phyloP scores from a whole-genome alignment of 2,888 invertebrate genomes.

The Microdon myrmicae region DNA sequence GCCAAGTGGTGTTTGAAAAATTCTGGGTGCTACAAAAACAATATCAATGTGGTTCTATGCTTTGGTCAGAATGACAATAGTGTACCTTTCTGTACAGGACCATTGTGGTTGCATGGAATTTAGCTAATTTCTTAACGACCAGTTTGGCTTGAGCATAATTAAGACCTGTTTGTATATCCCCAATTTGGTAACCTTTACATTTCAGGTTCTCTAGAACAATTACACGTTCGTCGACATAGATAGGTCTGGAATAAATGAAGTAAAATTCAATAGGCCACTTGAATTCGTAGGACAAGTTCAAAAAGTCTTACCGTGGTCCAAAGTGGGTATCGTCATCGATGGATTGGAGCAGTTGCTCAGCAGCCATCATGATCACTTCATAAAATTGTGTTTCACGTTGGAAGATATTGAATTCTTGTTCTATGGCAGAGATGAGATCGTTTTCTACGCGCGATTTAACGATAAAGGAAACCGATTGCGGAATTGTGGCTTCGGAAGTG shows the following conservation, averaged over 20 bases:
- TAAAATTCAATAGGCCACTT: neutral
- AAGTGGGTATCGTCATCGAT: slow-evolving; percentile 55
- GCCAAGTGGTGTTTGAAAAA: slow-evolving; percentile 56
- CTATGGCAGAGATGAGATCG: slow-evolving; percentile 54
- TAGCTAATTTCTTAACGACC: slow-evolving; percentile 68
- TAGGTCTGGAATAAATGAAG: slow-evolving; percentile 43
- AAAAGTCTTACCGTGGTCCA: slow-evolving; percentile 56
- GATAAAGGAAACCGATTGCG: slow-evolving; percentile 51
- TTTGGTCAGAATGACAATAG: neutral
- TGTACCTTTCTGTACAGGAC: slow-evolving; percentile 68
- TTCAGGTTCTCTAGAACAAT: slow-evolving; percentile 69
- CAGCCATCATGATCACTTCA: slow-evolving; percentile 52
- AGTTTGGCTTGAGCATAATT: slow-evolving; percentile 67
- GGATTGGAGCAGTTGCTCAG: slow-evolving; percentile 48
- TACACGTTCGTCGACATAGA: slow-evolving; percentile 56
- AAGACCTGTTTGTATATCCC: slow-evolving; percentile 67
- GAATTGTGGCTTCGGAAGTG: slow-evolving; percentile 15
- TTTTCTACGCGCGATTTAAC: slow-evolving; percentile 57
- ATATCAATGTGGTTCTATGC: neutral
- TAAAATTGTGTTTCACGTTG: slow-evolving; percentile 57
- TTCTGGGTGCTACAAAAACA: slow-evolving; percentile 54
- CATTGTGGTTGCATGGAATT: slow-evolving; percentile 69
- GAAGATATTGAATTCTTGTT: slow-evolving; percentile 57
- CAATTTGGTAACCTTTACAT: slow-evolving; percentile 68
- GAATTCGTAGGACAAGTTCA: neutral